These are phyloP conservation scores for Dreissena rostriformis DNA, from an alignment of 1,140 invertebrate species.

Conservation along the genomic window DNA sequence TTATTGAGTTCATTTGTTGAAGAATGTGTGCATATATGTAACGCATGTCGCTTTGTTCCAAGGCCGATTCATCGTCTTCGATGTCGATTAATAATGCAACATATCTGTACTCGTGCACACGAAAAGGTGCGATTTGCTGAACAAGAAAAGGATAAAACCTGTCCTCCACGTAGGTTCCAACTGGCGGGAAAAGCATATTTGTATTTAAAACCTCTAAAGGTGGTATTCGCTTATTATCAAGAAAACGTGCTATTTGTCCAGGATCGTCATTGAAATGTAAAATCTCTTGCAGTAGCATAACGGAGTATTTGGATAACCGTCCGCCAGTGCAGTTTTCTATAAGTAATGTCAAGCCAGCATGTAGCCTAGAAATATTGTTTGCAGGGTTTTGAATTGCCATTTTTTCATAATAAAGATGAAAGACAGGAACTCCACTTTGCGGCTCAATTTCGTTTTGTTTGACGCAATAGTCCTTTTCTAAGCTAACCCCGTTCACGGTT, in stretches of 20 bases:
- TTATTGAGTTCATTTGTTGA: neutral
- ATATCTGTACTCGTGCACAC: conserved; percentile 27
- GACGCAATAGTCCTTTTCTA: too few relatives aligned
- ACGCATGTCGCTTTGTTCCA: neutral
- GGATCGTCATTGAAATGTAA: neutral
- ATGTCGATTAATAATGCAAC: conserved; percentile 32
- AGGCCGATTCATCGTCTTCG: neutral
- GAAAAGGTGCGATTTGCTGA: conserved; percentile 29
- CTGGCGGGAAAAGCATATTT: neutral
- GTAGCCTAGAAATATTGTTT: too few relatives aligned
- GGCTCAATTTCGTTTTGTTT: too few relatives aligned
- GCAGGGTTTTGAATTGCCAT: too few relatives aligned
- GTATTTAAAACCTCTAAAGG: neutral
- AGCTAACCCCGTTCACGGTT: too few relatives aligned
- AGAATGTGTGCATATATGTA: conserved; percentile 49
- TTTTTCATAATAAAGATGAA: too few relatives aligned
- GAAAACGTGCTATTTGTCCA: neutral
- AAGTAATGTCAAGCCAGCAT: neutral
- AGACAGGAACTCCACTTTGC: too few relatives aligned
- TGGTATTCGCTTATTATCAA: neutral
- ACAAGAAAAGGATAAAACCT: conserved; percentile 41
- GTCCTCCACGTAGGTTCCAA: conserved; percentile 12
- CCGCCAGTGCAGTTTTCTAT: neutral
- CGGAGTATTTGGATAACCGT: neutral
- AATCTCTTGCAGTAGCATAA: neutral